These are phyloP conservation scores for Babylonia areolata DNA, from an alignment of 1,140 invertebrate species.

Conservation along the genomic window DNA sequence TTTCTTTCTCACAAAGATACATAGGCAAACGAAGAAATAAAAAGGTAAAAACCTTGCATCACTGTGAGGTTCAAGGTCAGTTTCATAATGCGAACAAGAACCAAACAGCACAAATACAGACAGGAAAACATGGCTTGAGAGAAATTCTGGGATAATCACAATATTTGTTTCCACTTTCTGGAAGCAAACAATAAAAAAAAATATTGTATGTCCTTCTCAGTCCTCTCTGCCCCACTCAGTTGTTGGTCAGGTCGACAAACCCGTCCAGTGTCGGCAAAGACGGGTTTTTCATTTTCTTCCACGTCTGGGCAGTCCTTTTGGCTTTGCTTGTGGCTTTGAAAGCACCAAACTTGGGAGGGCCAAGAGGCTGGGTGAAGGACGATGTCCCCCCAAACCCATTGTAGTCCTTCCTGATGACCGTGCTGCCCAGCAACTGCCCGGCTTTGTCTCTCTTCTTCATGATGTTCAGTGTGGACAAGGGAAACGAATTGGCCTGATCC, in stretches of 20 bases:
- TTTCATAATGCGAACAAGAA: no score
- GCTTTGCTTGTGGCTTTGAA: background rate
- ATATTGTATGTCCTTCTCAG: background rate
- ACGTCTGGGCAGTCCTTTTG: background rate
- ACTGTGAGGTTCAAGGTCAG: no score
- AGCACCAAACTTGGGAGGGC: slow-evolving; percentile 6
- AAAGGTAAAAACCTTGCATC: no score
- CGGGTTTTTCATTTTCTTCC: slow-evolving; percentile 1
- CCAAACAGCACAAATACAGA: no score
- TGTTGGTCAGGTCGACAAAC: slow-evolving; percentile 20
- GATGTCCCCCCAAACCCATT: slow-evolving; percentile 29
- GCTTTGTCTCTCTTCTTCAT: slow-evolving; percentile 29
- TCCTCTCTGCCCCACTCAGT: no score
- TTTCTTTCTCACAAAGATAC: no score
- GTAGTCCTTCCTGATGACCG: slow-evolving; percentile 29
- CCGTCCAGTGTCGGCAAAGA: slow-evolving; percentile 15
- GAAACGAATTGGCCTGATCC: background rate
- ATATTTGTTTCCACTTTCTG: no score
- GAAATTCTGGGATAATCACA: no score
- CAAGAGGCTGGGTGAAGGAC: slow-evolving; percentile 1
- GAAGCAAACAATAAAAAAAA: background rate
- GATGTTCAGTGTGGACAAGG: slow-evolving; percentile 32
- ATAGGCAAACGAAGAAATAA: no score
- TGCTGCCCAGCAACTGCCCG: slow-evolving; percentile 7
- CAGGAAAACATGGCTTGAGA: no score